Conservation (phyloP, 2,797 vertebrate species). For the Cossypha dichroa region DNA sequence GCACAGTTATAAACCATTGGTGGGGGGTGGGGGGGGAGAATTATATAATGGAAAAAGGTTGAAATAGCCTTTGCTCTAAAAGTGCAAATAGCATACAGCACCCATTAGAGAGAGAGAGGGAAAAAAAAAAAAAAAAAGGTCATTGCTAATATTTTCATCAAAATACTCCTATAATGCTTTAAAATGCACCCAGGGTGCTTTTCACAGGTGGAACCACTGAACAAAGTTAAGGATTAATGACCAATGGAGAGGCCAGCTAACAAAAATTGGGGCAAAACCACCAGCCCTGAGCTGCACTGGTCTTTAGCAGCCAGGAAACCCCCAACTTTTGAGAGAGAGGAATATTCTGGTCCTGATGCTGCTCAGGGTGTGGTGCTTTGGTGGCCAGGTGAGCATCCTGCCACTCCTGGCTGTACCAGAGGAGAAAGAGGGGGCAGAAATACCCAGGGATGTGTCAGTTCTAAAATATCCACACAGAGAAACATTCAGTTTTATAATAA, state of each 20-base stretch:
- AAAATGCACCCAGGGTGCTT: constrained; percentile 14
- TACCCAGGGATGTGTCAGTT: background rate
- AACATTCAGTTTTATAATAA: background rate
- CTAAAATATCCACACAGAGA: background rate
- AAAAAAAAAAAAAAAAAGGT: background rate
- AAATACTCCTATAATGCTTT: background rate
- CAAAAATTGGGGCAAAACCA: background rate
- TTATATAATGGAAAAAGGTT: constrained; percentile 66
- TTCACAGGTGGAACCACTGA: constrained; percentile 22
- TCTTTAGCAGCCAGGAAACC: constrained; percentile 8
- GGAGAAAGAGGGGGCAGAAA: background rate
- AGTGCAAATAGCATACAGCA: constrained; percentile 34
- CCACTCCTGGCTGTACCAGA: background rate
- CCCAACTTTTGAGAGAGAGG: background rate
- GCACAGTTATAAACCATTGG: constrained; percentile 28
- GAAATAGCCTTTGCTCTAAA: constrained; percentile 20
- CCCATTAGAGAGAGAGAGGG: background rate
- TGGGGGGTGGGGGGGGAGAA: background rate
- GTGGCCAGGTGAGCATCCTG: background rate
- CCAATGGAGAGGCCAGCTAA: background rate
- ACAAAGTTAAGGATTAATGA: background rate
- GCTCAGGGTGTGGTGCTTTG: background rate
- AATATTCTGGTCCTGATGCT: background rate
- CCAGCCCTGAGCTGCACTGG: background rate
- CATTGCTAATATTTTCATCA: background rate